Conservation (phyloP, 1,140 invertebrate genomes). For the Stegodyphus dumicola region DNA sequence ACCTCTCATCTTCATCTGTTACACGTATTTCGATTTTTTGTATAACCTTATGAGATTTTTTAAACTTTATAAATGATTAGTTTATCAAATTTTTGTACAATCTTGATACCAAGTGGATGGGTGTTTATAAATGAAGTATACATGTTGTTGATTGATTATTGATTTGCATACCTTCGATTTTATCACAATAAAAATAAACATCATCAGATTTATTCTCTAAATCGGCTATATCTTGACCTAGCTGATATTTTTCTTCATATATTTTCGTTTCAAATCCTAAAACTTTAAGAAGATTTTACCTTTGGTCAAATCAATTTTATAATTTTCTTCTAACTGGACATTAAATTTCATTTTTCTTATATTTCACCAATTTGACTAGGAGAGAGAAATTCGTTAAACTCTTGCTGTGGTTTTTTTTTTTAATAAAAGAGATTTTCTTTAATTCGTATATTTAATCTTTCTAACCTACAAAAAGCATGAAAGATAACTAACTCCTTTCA, state of each 20-base stretch:
- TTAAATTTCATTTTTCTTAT: slow-evolving; percentile 4
- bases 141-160: not conserved
- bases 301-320: slow-evolving; percentile 12
- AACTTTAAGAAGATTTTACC: slow-evolving; percentile 6
- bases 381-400: no score
- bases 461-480: no score
- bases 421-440: no score
- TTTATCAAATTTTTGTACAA: not conserved
- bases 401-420: no score
- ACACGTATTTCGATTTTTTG: slow-evolving; percentile 10
- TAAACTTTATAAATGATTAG: not conserved
- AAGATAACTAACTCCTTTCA: no score
- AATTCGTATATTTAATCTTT: no score
- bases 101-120: not conserved
- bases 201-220: not conserved
- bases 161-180: not conserved
- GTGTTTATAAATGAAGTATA: slow-evolving; percentile 1
- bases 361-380: no score
- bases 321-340: not conserved
- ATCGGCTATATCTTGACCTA: slow-evolving; percentile 24
- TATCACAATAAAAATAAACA: slow-evolving; percentile 37
- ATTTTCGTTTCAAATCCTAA: slow-evolving; percentile 27
- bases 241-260: slow-evolving; percentile 8
- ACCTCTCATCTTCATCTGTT: slow-evolving; percentile 12
- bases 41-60: not conserved